Base-by-base conservation (phyloP, 2,888 invertebrate genomes). In the Drosophila austrosaltans region DNA sequence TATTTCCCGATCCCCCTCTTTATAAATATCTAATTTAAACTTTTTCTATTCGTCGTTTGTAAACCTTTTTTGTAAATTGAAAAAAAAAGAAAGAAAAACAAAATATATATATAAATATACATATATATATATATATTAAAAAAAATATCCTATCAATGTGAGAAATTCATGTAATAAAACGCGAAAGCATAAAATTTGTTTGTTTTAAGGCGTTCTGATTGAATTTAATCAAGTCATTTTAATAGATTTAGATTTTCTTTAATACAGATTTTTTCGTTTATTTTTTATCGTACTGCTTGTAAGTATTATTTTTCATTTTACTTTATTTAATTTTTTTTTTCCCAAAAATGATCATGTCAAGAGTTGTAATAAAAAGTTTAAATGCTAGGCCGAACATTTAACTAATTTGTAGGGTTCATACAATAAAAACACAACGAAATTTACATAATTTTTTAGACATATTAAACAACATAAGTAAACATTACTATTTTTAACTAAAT, bases 161-260 rank as follows among this genome's bases (percentile, higher is more conserved):
- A 83, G 77, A 87, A 77, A 78, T 79, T 78, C 62, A 76, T 87
- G 89, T 84, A 86, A 89, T 84, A 89, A 88, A 88, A 86, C 87
- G 85, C 79, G 87, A 87, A 81, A 77, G 72, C 79, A 66, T 63
- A 73, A 76, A 60, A 63, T 73, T 78, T 72, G 86, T 87, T 80
- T 83, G 70, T 82, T 72, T 69, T 66, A 56, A 63, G 70, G 81
- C 79, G 79, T 72, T 78, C 39, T 63, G 54, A 60, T 61, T 53
- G 66, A 53, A 10, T 60, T 28, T 53, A 54, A 25, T 32, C 59
- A 42, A 48, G 63, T 61, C 63, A 22, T 58, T 65, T n/a, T 61
- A 56, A 66, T 39, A 56, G 64, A 44, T 66, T 53, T 60, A 58
- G 48, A 65, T 54, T 69, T 77, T 78, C 69, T 65, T 58, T 69